A percentile compares a stretch with the other conserved stretches of the same genome.
Evolutionary conservation across 2,113 vertebrate genomes (phyloP).

Genomic region (Petrocephalus microphthalmus): DNA sequence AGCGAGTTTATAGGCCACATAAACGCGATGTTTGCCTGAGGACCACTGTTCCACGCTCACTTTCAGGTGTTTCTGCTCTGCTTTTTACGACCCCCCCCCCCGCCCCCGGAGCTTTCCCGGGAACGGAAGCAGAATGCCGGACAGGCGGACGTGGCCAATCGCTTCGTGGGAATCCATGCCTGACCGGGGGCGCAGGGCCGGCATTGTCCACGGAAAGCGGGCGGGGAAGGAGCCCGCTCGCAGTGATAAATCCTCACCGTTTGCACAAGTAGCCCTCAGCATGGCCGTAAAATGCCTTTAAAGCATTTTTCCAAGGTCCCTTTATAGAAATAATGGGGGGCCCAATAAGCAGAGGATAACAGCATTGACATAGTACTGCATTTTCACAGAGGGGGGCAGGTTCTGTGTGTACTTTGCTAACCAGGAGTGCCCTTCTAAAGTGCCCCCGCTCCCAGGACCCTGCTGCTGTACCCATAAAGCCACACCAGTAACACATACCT

Average conservation of each 20-base stretch:
- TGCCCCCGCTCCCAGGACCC: neutral
- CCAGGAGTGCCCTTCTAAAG: neutral
- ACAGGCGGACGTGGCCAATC: neutral
- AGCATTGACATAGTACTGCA: neutral
- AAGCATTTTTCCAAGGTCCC: neutral
- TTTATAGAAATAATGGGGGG: neutral
- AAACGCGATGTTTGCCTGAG: neutral
- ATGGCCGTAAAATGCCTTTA: neutral
- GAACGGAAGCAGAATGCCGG: neutral
- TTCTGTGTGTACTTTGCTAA: neutral
- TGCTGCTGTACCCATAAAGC: neutral
- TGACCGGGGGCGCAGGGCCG: neutral
- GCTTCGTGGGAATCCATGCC: neutral
- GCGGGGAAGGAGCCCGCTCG: neutral
- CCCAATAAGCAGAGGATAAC: neutral
- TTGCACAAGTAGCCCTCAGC: neutral
- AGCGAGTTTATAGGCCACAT: neutral
- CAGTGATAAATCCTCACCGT: neutral
- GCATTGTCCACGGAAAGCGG: neutral
- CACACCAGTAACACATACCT: neutral
- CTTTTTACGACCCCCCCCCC: neutral
- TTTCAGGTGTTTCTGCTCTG: neutral
- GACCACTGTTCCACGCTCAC: neutral
- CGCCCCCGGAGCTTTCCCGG: neutral
- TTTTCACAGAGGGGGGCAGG: neutral